These are phyloP conservation scores for Lagenorhynchus albirostris DNA, from an alignment of 2,113 vertebrate species.

Conservation along the genomic window DNA sequence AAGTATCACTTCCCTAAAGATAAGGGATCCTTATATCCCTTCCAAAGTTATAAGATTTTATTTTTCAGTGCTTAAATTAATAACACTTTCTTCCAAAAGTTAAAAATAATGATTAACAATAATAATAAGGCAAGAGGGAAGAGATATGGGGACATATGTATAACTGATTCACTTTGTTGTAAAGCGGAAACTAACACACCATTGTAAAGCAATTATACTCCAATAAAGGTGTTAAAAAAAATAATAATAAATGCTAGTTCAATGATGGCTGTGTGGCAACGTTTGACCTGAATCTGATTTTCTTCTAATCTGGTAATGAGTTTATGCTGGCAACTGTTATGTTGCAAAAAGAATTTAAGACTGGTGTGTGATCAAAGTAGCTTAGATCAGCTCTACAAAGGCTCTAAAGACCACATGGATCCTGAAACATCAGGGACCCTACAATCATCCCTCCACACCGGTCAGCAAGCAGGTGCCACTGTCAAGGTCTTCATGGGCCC, in stretches of 20 bases:
- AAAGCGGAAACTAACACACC: no score
- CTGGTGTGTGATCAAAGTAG: background rate
- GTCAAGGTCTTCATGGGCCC: background rate
- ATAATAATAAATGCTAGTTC: background rate
- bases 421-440: background rate
- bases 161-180: background rate
- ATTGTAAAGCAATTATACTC: no score
- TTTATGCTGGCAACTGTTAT: background rate
- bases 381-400: background rate
- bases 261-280: background rate
- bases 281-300: slow-evolving; percentile 3
- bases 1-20: background rate
- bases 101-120: background rate
- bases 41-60: background rate
- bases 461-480: background rate
- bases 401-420: background rate
- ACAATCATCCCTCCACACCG: background rate
- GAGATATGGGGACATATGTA: no score
- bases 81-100: background rate
- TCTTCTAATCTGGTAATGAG: background rate
- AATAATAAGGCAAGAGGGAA: no score
- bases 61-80: background rate
- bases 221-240: no score
- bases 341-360: background rate
- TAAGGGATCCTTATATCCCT: background rate